A percentile compares a stretch with the other conserved stretches of the same genome.
Conservation (phyloP, 2,888 invertebrate genomes). For the Aethes cnicana region DNA sequence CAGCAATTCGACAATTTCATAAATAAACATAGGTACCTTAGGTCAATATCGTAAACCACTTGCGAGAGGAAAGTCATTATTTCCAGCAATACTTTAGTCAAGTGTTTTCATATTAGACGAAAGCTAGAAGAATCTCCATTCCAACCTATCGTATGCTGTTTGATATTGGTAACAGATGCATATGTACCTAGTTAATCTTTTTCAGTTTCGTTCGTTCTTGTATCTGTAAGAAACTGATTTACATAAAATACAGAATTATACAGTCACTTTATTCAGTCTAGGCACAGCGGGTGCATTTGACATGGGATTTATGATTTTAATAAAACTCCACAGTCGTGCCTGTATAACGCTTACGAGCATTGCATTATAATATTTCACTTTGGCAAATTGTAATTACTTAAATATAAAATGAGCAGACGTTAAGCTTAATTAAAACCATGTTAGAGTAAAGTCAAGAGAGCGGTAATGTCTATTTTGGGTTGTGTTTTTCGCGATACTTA, state of each 20-base stretch:
- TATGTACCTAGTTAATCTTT: conserved; percentile 41
- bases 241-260: conserved; percentile 66
- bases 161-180: conserved; percentile 36
- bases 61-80: too few relatives aligned
- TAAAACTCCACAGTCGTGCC: conserved; percentile 67
- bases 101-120: too few relatives aligned
- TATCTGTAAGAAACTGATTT: conserved; percentile 51
- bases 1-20: too few relatives aligned
- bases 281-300: conserved; percentile 75
- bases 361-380: conserved; percentile 58
- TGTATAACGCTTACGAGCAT: conserved; percentile 63
- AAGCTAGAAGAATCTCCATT: too few relatives aligned
- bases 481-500: conserved; percentile 18
- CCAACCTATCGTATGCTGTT: conserved; percentile 16
- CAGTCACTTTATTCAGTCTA: conserved; percentile 67
- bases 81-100: too few relatives aligned
- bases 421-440: conserved; percentile 50
- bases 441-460: conserved; percentile 45
- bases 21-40: too few relatives aligned
- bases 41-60: too few relatives aligned
- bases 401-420: conserved; percentile 41
- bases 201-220: conserved; percentile 47
- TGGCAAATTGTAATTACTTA: conserved; percentile 44
- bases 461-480: conserved; percentile 35
- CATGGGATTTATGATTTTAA: conserved; percentile 80